Evolutionary conservation across 2,113 vertebrate species (phyloP).

Genomic region (Sturnus vulgaris): DNA sequence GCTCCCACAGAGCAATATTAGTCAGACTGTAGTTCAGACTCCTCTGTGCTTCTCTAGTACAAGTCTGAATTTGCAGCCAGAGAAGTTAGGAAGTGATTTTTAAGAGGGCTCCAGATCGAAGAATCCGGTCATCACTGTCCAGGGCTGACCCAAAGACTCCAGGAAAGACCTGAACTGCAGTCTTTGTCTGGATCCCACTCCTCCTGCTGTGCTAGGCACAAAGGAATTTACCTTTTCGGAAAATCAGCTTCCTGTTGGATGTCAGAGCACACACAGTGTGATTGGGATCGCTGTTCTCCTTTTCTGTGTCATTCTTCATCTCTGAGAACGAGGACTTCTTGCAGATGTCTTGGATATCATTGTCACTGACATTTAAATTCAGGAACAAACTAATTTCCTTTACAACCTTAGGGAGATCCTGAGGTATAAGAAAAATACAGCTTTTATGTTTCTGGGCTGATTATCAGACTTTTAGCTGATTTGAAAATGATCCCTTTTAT

Average conservation of each 20-base stretch:
- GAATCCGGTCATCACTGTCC: background rate
- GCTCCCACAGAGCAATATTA: background rate
- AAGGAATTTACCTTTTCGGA: slow-evolving; percentile 61
- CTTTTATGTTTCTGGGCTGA: background rate
- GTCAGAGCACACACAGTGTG: slow-evolving; percentile 66
- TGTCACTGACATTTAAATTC: slow-evolving; percentile 24
- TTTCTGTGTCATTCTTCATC: slow-evolving; percentile 68
- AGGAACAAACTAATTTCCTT: slow-evolving; percentile 66
- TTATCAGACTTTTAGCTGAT: background rate
- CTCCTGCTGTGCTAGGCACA: background rate
- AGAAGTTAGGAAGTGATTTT: background rate
- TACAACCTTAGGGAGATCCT: slow-evolving; percentile 67
- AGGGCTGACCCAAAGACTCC: background rate
- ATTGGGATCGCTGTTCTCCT: slow-evolving; percentile 45
- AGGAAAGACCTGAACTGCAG: too few species aligned
- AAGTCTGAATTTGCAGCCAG: background rate
- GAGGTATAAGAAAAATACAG: background rate
- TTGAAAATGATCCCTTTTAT: background rate
- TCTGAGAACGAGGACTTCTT: slow-evolving; percentile 64
- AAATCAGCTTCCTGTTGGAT: slow-evolving; percentile 62
- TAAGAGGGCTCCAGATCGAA: background rate
- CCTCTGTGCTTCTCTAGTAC: background rate
- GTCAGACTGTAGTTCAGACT: background rate
- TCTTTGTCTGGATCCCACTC: background rate
- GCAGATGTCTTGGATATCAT: slow-evolving; percentile 57